Evolutionary conservation across 2,888 invertebrate species (phyloP), one percentile per base, ranked within the genome.

Genomic region (Mesopsocus fuscifrons): DNA sequence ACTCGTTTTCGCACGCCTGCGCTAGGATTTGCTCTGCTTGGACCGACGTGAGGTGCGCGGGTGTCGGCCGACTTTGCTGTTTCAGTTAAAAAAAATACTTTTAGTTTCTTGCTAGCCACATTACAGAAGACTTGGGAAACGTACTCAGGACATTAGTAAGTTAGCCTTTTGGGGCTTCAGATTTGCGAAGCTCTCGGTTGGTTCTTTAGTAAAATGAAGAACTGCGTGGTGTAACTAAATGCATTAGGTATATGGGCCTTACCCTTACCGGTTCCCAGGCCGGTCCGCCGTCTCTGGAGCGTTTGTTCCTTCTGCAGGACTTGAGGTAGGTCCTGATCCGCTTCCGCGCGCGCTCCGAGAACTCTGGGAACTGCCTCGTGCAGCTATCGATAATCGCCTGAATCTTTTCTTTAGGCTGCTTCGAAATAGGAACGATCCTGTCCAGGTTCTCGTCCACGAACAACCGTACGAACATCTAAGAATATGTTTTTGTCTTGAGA

Each of bases 351-450:
- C 94, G 73, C 59, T 92, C 91, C 46, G 89, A 88, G 57, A 92
- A 92, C 64, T 94, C 94, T 46, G 94, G 92, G 59, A 94, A 94
- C 66, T 94, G 94, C 53, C 94, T 71, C 48, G 91, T 87, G 65
- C 94, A 94, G 16, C 92, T 92, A 61, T 94, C 94, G 49, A 94
- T 88, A 59, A 94, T 94, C 16, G 92, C 94, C 59, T 94, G 92
- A 52, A 94, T 89, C 67, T 94, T 94, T 61, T 94, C 94, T 60
- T 94, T 94, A 6, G 94, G 94, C 64, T 94, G 94, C 59, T 94
- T 91, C 42, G 92, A 92, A 56, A 94, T 94, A 45, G 94, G 94
- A 45, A 94, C 89, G 69, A 89, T 89, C 57, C 94, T 74, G 61
- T 94, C 94, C 53, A 94, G 68, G 59, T 94, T 94, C 65, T 94